These are phyloP conservation scores for Montipora efflorescens DNA, from an alignment of 64 coral and sea anemone genomes.

Conservation along the genomic window DNA sequence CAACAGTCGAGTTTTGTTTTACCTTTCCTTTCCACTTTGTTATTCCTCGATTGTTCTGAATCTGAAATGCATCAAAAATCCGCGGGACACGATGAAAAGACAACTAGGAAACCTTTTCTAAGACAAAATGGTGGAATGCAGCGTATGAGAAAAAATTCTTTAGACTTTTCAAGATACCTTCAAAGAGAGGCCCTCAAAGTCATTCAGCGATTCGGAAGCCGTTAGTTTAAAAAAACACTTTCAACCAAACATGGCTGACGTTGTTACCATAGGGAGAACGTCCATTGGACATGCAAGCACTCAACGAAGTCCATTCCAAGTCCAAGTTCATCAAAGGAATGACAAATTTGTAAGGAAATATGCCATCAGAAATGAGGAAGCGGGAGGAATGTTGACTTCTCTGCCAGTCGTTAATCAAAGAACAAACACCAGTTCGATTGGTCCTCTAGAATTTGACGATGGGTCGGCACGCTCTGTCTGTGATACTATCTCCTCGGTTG, in stretches of 20 bases:
- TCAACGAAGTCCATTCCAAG: background rate
- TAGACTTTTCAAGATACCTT: conserved; percentile 40
- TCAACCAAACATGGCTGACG: background rate
- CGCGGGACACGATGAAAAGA: background rate
- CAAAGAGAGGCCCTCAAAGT: background rate
- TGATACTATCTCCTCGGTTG: conserved; percentile 14
- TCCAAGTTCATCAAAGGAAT: background rate
- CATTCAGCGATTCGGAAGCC: conserved; percentile 31
- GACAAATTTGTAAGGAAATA: conserved; percentile 17
- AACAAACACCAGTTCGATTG: background rate
- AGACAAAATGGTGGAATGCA: background rate
- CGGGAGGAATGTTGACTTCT: no score
- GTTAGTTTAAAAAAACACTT: background rate
- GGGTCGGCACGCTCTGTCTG: background rate
- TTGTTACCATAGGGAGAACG: background rate
- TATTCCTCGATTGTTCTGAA: background rate
- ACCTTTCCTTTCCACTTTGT: background rate
- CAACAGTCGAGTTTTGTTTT: background rate
- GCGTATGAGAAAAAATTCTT: background rate
- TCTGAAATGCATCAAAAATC: background rate
- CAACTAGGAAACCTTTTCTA: background rate
- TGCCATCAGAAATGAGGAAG: background rate
- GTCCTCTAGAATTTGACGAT: background rate
- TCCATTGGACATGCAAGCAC: background rate
- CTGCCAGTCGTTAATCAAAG: background rate